Evolutionary conservation across 2,888 invertebrate genomes (phyloP), one percentile per base, ranked within the genome.

Genomic region (Sicus ferrugineus): DNA sequence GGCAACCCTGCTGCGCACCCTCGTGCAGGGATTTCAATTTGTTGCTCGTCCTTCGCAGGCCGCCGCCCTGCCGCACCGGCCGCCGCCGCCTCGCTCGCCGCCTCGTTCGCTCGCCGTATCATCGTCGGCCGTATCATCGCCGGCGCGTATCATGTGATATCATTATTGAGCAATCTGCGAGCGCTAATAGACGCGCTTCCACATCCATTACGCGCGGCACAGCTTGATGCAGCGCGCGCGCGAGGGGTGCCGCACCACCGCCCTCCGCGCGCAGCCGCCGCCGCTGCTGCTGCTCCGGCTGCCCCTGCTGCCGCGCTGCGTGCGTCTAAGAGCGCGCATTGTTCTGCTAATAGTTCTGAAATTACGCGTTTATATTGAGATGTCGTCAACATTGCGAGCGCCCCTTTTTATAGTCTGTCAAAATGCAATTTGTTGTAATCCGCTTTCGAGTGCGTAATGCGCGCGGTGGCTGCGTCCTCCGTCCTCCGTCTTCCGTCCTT

Each of bases 301-400:
- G 48, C 28, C 16, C 31, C 30, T 50, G n/a, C n/a, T n/a, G n/a
- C 31, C 14, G 28, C 64, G 31, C 64, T 31, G 63, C 48, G 30
- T 48, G 63, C 30, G 30, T 48, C 64, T 64, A 64, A 64, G 50
- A 66, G 66, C 23, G 19, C 19, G 58, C 56, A 46, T 66, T 66
- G 56, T 66, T 66, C 66, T 46, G 42, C 42, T 66, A 66, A 66
- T 66, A 66, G 66, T 66, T 66, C 58, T 66, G 66, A 56, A 66
- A 66, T 66, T 66, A 66, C 66, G 58, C 66, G 56, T 66, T 66
- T 66, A 66, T 66, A 66, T 58, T 56, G 56, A 66, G 66, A 56
- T 56, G 46, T 64, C 23, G 50, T 66, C 56, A 56, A 54, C 16
- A 56, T 48, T 31, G 26, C n/a, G 6, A 19, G 16, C 26, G 34